phyloP scores from a whole-genome alignment of 2,888 invertebrate genomes.

The Drosophila subquinaria region DNA sequence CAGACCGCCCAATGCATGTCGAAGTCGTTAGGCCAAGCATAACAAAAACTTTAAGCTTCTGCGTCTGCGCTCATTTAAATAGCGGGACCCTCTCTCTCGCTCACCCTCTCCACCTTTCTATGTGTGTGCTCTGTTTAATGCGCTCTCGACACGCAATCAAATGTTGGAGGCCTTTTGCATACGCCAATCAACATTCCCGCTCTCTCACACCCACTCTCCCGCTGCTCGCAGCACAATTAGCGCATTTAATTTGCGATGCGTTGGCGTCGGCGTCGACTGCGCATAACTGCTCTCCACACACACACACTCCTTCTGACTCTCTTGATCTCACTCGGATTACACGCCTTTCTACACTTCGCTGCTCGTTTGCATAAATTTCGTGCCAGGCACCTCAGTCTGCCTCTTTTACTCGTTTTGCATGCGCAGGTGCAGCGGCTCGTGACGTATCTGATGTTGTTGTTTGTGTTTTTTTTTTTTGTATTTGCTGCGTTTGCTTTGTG shows the following conservation, averaged over 20 bases:
- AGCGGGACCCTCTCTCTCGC: constrained; percentile 47
- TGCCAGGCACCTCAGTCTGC: constrained; percentile 63
- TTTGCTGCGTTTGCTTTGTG: constrained; percentile 33
- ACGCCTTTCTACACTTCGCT: constrained; percentile 83
- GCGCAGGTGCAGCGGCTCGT: constrained; percentile 72
- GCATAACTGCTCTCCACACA: not conserved
- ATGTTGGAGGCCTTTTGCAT: constrained; percentile 57
- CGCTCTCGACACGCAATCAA: constrained; percentile 63
- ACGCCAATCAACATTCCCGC: constrained; percentile 25
- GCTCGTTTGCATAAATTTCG: constrained; percentile 83
- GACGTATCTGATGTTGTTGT: constrained; percentile 50
- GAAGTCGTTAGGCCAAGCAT: constrained; percentile 69
- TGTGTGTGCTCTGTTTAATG: constrained; percentile 76
- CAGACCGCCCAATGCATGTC: constrained; percentile 75
- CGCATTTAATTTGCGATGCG: constrained; percentile 65
- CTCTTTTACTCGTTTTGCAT: constrained; percentile 66
- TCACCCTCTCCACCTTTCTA: not conserved
- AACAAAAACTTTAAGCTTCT: constrained; percentile 57
- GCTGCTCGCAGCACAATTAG: constrained; percentile 62
- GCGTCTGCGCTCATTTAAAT: constrained; percentile 66
- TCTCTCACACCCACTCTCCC: constrained; percentile 9
- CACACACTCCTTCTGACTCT: constrained; percentile 1
- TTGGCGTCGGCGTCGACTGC: constrained; percentile 22
- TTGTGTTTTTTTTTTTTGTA: constrained; percentile 13
- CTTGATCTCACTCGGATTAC: constrained; percentile 33